Base-by-base conservation (phyloP, 2,888 invertebrate species). In the Andrena bicolor region DNA sequence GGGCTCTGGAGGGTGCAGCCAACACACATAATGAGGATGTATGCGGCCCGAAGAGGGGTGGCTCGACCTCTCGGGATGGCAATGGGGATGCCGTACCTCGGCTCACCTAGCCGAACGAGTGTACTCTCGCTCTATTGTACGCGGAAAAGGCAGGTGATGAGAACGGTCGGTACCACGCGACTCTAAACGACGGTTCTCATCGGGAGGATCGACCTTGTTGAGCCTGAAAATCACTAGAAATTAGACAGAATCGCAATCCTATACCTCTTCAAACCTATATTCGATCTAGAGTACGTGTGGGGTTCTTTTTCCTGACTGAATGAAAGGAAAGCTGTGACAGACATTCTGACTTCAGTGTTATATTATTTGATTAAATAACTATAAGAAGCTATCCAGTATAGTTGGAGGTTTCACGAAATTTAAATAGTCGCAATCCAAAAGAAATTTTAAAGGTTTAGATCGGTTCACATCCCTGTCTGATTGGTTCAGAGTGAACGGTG, bases 101-200 rank as follows among this genome's bases (percentile, higher is more conserved):
- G 85, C 90, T 92, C 89, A 92, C 90, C 91, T 92, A 92, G 92
- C 86, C 90, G 90, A 89, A 90, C 88, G 88, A 87, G 85, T 84
- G 78, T 76, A 86, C 86, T 88, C 86, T 84, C 80, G 80, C 73
- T 84, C 88, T 79, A 93, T 93, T 94, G 93, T 93, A 85, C 76
- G 87, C 83, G 84, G 88, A 86, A 86, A 87, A 88, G 92, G 93
- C 94, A 94, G 94, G 93, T 93, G 94, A 93, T 93, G 93, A 92
- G 92, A 92, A 93, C 93, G 93, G 93, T 92, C 93, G 92, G 90
- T 85, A 93, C 92, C 93, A 91, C 92, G 92, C 93, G 93, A 94
- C 93, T 93, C 90, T 85, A 80, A 70, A 72, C 84, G 86, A 85
- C 69, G 91, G 91, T 91, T 90, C 91, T 92, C 91, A 91, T 86